These are phyloP conservation scores for Peromyscus maniculatus DNA, from an alignment of 2,113 vertebrate species.

Conservation along the genomic window DNA sequence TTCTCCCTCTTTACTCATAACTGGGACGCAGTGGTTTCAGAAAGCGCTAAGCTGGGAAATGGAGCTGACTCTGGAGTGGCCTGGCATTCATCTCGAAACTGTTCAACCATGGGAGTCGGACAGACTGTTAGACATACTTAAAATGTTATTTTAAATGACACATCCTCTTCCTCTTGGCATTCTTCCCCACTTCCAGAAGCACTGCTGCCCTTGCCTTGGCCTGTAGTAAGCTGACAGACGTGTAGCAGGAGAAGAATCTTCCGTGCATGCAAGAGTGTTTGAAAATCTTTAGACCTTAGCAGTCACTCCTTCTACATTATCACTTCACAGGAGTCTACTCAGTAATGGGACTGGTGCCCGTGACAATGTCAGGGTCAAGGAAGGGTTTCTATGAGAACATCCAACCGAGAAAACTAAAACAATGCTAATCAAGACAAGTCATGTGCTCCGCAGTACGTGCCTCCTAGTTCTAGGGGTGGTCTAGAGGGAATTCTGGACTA, in stretches of 20 bases:
- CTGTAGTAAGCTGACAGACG: not conserved
- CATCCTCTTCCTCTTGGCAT: not conserved
- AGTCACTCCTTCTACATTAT: conserved; percentile 50
- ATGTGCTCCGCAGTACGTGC: not conserved
- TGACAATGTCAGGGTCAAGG: conserved; percentile 27
- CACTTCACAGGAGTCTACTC: conserved; percentile 34
- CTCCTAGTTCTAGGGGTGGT: not conserved
- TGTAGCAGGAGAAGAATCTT: conserved; percentile 35
- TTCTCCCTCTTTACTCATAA: not conserved
- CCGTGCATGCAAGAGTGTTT: conserved; percentile 31
- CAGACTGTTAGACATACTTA: not conserved
- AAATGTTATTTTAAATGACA: conserved; percentile 59
- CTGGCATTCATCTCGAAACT: not conserved
- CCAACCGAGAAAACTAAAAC: conserved; percentile 56
- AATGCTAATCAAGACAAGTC: conserved; percentile 52
- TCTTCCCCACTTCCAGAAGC: conserved; percentile 8
- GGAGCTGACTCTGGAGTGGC: not conserved
- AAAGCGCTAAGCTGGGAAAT: not conserved
- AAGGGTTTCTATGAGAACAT: conserved; percentile 61
- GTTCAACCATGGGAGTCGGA: not conserved
- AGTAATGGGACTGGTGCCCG: not conserved
- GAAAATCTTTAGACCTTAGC: conserved; percentile 35
- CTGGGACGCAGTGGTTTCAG: not conserved
- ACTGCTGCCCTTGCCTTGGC: not conserved
- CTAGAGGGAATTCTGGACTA: not conserved